These are phyloP conservation scores for Raja brachyura DNA, from an alignment of 2,113 vertebrate genomes.

Conservation along the genomic window DNA sequence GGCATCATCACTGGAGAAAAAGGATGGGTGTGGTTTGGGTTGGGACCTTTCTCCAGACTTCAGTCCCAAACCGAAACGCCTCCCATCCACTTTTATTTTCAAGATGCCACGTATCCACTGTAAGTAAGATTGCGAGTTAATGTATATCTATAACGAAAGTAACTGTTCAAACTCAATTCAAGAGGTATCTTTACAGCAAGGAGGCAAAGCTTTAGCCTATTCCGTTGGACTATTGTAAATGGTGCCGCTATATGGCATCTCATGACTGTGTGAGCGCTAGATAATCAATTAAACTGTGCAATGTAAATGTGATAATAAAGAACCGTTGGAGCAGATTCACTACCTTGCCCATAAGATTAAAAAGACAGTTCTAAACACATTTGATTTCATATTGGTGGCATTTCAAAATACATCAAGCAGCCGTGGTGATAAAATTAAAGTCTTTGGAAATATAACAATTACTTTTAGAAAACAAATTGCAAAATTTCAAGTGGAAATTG, in stretches of 20 bases:
- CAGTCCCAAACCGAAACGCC: too few relatives aligned
- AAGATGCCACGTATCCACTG: neutral
- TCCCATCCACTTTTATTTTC: neutral
- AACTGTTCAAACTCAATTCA: neutral
- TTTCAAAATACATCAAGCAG: neutral
- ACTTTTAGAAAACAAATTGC: neutral
- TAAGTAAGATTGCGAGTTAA: neutral
- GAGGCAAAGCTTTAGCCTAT: neutral
- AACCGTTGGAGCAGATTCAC: neutral
- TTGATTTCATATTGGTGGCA: neutral
- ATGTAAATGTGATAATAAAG: too few relatives aligned
- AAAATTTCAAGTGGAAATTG: neutral
- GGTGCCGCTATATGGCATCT: too few relatives aligned
- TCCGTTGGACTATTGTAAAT: neutral
- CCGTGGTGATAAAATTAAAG: neutral
- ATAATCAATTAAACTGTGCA: too few relatives aligned
- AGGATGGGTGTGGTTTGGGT: too few relatives aligned
- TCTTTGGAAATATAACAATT: neutral
- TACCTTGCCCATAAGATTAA: neutral
- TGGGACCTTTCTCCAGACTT: too few relatives aligned
- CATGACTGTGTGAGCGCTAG: too few relatives aligned
- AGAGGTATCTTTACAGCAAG: neutral
- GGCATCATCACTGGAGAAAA: too few relatives aligned
- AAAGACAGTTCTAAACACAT: neutral
- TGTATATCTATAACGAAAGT: neutral